A percentile compares a stretch with the other conserved stretches of the same genome.
Evolutionary conservation across 2,113 vertebrate genomes (phyloP).

Genomic region (Megaceryle maxima): DNA sequence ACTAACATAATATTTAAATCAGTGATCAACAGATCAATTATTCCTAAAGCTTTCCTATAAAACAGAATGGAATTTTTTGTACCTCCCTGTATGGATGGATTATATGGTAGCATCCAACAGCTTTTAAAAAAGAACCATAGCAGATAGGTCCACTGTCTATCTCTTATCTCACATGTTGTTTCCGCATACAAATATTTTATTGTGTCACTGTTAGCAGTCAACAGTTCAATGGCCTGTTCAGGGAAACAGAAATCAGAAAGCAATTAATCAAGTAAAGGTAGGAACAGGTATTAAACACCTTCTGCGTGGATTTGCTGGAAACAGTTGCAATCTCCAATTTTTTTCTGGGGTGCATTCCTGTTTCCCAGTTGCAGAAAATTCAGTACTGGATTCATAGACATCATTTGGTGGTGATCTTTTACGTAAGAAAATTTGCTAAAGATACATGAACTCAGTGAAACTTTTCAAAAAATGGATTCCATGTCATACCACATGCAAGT

Average conservation of each 20-base stretch:
- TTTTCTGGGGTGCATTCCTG: background rate
- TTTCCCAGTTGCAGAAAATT: background rate
- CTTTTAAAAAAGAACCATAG: background rate
- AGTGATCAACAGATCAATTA: background rate
- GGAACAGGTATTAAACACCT: background rate
- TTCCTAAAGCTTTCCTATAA: slow-evolving; percentile 37
- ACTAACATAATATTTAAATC: background rate
- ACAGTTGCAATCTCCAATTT: background rate
- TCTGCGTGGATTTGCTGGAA: background rate
- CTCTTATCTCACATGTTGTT: slow-evolving; percentile 1
- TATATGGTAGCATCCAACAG: background rate
- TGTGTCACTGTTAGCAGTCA: slow-evolving; percentile 22
- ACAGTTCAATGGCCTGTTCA: slow-evolving; percentile 9
- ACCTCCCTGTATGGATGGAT: background rate
- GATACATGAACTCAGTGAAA: background rate
- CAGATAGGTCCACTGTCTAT: background rate
- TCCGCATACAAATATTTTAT: slow-evolving; percentile 42
- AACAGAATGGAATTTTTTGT: slow-evolving; percentile 27
- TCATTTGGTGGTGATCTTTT: background rate
- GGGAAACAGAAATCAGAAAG: slow-evolving; percentile 40
- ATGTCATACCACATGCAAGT: background rate
- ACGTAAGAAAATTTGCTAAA: background rate
- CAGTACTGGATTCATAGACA: background rate
- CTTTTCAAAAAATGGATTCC: background rate
- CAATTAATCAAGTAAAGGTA: slow-evolving; percentile 27